phyloP scores from a whole-genome alignment of 2,888 invertebrate genomes.

The Agrotis puta region DNA sequence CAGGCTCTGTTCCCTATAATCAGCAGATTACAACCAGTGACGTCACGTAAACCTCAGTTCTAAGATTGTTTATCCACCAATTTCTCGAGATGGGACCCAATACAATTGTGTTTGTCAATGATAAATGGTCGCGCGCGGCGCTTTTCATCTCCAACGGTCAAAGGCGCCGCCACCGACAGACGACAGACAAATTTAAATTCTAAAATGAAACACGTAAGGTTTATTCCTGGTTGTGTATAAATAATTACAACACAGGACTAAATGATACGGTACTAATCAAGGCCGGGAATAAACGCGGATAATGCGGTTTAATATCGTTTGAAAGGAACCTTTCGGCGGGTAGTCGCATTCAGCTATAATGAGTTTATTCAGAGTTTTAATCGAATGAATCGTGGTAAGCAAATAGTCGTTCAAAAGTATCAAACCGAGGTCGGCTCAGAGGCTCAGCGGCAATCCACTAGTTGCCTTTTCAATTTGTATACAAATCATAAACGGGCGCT shows the following conservation, averaged over 20 bases:
- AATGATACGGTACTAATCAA: constrained; percentile 91
- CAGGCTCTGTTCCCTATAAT: constrained; percentile 60
- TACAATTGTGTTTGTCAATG: constrained; percentile 91
- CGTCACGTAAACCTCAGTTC: constrained; percentile 79
- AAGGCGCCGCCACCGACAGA: constrained; percentile 82
- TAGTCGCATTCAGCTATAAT: constrained; percentile 88
- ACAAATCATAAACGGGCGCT: constrained; percentile 28
- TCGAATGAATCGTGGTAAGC: constrained; percentile 89
- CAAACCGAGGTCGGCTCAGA: constrained; percentile 58
- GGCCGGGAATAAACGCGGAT: constrained; percentile 89
- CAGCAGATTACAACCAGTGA: constrained; percentile 67
- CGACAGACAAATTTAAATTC: constrained; percentile 69
- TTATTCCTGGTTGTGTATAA: constrained; percentile 67
- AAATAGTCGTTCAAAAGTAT: constrained; percentile 83
- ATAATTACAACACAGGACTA: constrained; percentile 90
- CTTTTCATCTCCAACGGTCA: constrained; percentile 89
- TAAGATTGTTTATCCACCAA: constrained; percentile 89
- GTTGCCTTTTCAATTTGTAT: constrained; percentile 61
- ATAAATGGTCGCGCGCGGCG: constrained; percentile 89
- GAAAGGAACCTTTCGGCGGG: constrained; percentile 90
- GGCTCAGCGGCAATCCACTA: constrained; percentile 63
- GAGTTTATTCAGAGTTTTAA: constrained; percentile 90
- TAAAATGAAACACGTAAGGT: constrained; percentile 61
- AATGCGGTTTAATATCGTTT: constrained; percentile 90
- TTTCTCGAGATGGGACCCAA: constrained; percentile 87